These are phyloP conservation scores for Odontomachus brunneus DNA, from an alignment of 1,140 invertebrate genomes.

Conservation along the genomic window DNA sequence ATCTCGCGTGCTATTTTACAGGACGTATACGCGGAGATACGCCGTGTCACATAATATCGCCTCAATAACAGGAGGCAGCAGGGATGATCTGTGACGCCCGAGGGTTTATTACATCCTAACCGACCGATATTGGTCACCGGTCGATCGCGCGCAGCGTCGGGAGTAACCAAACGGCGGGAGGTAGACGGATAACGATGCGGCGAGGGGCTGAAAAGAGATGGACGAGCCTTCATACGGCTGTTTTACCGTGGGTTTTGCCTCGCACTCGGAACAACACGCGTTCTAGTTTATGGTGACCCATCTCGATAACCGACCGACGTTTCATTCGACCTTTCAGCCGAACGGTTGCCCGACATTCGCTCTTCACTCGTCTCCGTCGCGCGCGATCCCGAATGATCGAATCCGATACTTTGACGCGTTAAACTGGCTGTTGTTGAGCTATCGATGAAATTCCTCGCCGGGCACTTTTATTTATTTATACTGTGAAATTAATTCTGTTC, in stretches of 20 bases:
- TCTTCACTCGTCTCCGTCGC: background rate
- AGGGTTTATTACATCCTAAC: constrained; percentile 72
- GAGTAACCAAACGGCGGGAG: constrained; percentile 12
- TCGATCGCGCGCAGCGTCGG: constrained; percentile 63
- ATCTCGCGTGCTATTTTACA: constrained; percentile 63
- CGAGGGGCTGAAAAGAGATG: constrained; percentile 43
- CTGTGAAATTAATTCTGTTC: too few species aligned
- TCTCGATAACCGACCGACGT: constrained; percentile 53
- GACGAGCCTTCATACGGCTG: constrained; percentile 25
- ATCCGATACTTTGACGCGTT: too few species aligned
- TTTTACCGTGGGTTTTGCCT: constrained; percentile 48
- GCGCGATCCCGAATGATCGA: too few species aligned
- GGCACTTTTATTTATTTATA: too few species aligned
- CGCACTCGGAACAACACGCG: constrained; percentile 35
- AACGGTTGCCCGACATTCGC: constrained; percentile 15
- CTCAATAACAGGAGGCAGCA: constrained; percentile 62
- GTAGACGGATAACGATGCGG: constrained; percentile 17
- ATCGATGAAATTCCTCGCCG: too few species aligned
- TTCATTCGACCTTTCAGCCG: constrained; percentile 51
- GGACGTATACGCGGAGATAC: constrained; percentile 48
- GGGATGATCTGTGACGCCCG: constrained; percentile 71
- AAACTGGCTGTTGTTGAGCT: too few species aligned
- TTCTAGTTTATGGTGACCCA: constrained; percentile 56
- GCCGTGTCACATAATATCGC: constrained; percentile 71
- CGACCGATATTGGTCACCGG: constrained; percentile 71